These are phyloP conservation scores for Ceramica pisi DNA, from an alignment of 2,888 invertebrate species.

Conservation along the genomic window DNA sequence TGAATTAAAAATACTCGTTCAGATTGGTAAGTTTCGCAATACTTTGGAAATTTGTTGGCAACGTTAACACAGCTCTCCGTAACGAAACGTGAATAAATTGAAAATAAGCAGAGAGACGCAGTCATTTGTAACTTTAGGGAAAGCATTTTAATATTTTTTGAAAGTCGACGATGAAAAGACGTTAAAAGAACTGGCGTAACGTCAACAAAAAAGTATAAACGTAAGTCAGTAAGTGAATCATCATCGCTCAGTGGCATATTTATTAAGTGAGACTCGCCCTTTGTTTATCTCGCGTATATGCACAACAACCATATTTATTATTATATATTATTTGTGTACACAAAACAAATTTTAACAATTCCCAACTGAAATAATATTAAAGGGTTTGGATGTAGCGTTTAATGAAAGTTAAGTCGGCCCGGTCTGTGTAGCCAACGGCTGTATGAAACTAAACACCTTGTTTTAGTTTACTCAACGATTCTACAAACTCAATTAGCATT, in stretches of 20 bases:
- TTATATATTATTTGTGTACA: too few species aligned
- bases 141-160: slow-evolving; percentile 68
- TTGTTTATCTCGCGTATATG: slow-evolving; percentile 42
- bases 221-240: slow-evolving; percentile 54
- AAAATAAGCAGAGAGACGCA: slow-evolving; percentile 73
- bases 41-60: slow-evolving; percentile 76
- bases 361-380: slow-evolving; percentile 70
- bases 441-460: slow-evolving; percentile 81
- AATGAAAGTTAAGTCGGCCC: slow-evolving; percentile 73
- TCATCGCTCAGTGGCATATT: slow-evolving; percentile 34
- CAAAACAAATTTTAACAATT: slow-evolving; percentile 63
- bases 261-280: slow-evolving; percentile 30
- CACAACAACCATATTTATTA: too few species aligned
- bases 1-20: slow-evolving; percentile 74
- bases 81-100: slow-evolving; percentile 78
- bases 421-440: slow-evolving; percentile 77
- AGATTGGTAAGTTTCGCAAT: slow-evolving; percentile 77
- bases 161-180: slow-evolving; percentile 61
- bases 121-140: slow-evolving; percentile 69
- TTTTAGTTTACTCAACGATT: slow-evolving; percentile 82
- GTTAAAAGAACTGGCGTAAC: slow-evolving; percentile 48
- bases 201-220: slow-evolving; percentile 46
- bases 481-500: slow-evolving; percentile 84
- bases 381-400: slow-evolving; percentile 76
- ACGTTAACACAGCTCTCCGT: slow-evolving; percentile 74